These are phyloP conservation scores for Drosophila pandora DNA, from an alignment of 1,140 invertebrate species.

Conservation along the genomic window DNA sequence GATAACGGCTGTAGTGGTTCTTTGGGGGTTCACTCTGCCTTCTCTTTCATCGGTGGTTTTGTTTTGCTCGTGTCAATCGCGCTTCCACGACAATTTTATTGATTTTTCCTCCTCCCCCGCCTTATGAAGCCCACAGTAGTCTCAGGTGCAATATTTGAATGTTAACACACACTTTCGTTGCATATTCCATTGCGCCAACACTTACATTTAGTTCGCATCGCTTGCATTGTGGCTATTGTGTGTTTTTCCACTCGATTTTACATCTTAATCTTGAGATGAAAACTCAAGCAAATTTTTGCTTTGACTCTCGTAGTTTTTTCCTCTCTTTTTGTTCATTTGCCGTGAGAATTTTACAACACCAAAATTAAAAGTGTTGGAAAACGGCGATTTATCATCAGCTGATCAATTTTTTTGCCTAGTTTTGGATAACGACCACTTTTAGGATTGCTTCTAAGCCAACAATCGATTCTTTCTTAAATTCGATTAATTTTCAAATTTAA, in stretches of 20 bases:
- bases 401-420: neutral
- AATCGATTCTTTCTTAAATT: neutral
- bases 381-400: neutral
- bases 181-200: slow-evolving; percentile 5
- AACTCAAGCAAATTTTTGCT: slow-evolving; percentile 17
- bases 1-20: slow-evolving; percentile 43
- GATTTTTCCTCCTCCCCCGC: slow-evolving; percentile 59
- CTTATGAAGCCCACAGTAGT: slow-evolving; percentile 23
- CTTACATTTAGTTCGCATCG: slow-evolving; percentile 30
- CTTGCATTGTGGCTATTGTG: slow-evolving; percentile 18
- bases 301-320: slow-evolving; percentile 6
- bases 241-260: slow-evolving; percentile 22
- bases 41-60: slow-evolving; percentile 55
- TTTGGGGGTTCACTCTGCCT: slow-evolving; percentile 19
- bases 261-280: slow-evolving; percentile 26
- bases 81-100: slow-evolving; percentile 72
- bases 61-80: slow-evolving; percentile 75
- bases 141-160: slow-evolving; percentile 41
- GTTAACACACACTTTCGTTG: slow-evolving; percentile 43
- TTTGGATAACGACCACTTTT: neutral
- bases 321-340: slow-evolving; percentile 12
- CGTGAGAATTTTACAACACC: neutral
- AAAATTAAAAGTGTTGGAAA: neutral
- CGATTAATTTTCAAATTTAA: neutral
- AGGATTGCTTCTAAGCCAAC: neutral